phyloP scores from a whole-genome alignment of 2,888 invertebrate genomes.

The Mesochorus sp. region DNA sequence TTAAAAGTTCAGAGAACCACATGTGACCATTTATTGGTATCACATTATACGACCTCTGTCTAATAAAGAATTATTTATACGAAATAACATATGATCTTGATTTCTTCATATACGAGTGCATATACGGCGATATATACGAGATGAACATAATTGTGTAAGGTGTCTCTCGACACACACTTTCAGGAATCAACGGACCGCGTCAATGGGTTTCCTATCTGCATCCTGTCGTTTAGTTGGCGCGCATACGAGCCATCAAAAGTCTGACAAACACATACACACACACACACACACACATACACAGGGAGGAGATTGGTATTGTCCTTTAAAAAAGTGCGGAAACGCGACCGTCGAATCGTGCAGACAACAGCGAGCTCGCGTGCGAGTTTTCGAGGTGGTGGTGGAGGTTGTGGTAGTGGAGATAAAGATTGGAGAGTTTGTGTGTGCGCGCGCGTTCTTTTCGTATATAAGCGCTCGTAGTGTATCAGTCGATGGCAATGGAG shows the following conservation, averaged over 20 bases:
- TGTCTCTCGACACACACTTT: too few species aligned
- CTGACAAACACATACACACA: slow-evolving; percentile 1
- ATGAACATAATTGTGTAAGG: too few species aligned
- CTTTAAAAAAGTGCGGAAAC: slow-evolving; percentile 38
- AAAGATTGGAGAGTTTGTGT: background rate
- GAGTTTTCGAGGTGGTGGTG: background rate
- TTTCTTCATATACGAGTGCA: too few species aligned
- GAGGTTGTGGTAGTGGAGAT: slow-evolving; percentile 1
- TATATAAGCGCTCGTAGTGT: slow-evolving; percentile 1
- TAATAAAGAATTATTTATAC: too few species aligned
- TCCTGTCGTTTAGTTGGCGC: slow-evolving; percentile 35
- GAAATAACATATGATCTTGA: too few species aligned
- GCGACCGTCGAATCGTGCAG: slow-evolving; percentile 18
- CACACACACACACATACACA: background rate
- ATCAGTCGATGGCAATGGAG: slow-evolving; percentile 41
- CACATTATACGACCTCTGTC: too few species aligned
- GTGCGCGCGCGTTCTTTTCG: too few species aligned
- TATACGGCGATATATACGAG: too few species aligned
- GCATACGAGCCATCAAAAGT: background rate
- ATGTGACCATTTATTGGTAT: too few species aligned
- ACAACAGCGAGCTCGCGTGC: slow-evolving; percentile 18
- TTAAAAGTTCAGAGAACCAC: too few species aligned
- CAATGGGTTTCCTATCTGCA: slow-evolving; percentile 54
- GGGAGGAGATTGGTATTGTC: background rate
- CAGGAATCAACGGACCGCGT: slow-evolving; percentile 29